Evolutionary conservation across 2,888 invertebrate species (phyloP), one percentile per base, ranked within the genome.

Genomic region (Melipona beecheii): DNA sequence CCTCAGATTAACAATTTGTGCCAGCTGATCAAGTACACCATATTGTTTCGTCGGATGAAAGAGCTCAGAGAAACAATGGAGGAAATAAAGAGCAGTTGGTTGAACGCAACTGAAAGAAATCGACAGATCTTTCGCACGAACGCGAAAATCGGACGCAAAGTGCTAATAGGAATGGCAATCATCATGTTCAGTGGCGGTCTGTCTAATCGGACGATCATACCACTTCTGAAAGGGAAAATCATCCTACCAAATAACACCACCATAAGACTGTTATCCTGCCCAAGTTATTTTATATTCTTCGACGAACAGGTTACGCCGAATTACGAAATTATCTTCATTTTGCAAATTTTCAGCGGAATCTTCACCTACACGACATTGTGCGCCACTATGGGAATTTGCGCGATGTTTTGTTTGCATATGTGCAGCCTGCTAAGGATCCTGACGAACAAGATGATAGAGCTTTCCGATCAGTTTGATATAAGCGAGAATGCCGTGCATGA

Each of bases 321-420:
- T 2, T 93, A 92, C 78, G 90, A 91, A 50, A 86, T 92, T 2
- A 80, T 92, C 2, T 91, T 89, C 17, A 52, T 69, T 0, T 64
- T 89, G 24, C 92, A 93, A 49, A 84, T 89, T 65, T 60, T 91
- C 2, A 86, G 87, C 11, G 91, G 91, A 0, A 79, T 91, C 13
- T 58, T 91, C 0, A 88, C 84, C 54, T 90, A 89, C 36, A 87
- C 91, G 2, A 78, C 90, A 21, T 81, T 87, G 0, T 80, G 83
- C 2, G 89, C 90, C 1, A 83, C 84, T 0, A 91, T 90, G 65
- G 89, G 91, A 2, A 49, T 91, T 2, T 89, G 89, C 0, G 89
- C 90, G 1, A 73, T 90, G 11, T 86, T 89, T 27, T 86, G 90
- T 4, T 86, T 92, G 84, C 93, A 93, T 49, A 85, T 88, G 4